phyloP scores from a whole-genome alignment of 2,797 vertebrate species.

The Syndactyla subalaris region DNA sequence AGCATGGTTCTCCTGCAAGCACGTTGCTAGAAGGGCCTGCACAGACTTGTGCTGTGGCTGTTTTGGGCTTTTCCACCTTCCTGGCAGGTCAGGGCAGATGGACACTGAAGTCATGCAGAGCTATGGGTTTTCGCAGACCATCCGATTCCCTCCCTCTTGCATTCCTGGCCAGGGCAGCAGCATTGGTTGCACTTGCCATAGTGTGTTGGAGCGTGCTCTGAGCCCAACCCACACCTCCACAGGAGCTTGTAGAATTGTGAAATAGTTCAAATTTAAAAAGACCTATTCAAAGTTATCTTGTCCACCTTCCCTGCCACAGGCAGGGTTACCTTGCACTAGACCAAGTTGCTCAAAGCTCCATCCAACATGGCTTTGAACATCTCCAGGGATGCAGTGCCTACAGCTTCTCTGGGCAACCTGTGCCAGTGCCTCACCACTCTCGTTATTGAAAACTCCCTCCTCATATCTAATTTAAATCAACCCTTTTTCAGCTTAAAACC shows the following conservation, averaged over 20 bases:
- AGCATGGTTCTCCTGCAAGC: neutral
- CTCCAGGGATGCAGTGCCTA: neutral
- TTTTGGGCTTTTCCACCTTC: neutral
- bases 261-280: neutral
- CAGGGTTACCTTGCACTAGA: neutral
- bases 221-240: neutral
- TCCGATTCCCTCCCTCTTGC: neutral
- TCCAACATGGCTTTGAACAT: neutral
- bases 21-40: fast-evolving
- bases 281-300: neutral
- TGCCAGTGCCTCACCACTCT: neutral
- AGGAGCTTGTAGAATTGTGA: neutral
- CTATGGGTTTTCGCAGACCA: neutral
- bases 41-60: neutral
- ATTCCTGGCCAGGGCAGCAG: neutral
- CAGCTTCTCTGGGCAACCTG: neutral
- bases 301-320: neutral
- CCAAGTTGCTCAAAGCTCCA: neutral
- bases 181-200: fast-evolving
- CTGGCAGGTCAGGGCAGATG: neutral
- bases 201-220: neutral
- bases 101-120: neutral
- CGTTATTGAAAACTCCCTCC: neutral
- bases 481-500: neutral
- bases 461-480: neutral